phyloP scores from a whole-genome alignment of 2,113 vertebrate species.

The Brienomyrus longianalis region DNA sequence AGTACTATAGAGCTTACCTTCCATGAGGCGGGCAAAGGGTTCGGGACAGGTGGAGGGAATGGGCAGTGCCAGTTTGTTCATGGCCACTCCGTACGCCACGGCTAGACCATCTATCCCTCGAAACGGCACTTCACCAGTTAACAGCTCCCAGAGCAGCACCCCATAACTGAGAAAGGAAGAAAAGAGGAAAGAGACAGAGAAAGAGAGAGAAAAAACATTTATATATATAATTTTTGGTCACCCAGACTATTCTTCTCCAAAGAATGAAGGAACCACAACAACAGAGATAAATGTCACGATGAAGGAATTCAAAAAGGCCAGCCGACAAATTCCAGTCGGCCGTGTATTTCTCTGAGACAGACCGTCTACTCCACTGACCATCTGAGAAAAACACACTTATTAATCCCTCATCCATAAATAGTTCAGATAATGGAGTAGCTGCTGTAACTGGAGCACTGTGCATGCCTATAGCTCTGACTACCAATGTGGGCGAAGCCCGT shows the following conservation, averaged over 20 bases:
- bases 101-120: slow-evolving; percentile 89
- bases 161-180: slow-evolving; percentile 64
- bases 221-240: no score
- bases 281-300: neutral
- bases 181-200: neutral
- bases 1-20: slow-evolving; percentile 63
- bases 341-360: neutral
- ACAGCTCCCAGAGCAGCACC: slow-evolving; percentile 87
- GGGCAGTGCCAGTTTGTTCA: slow-evolving; percentile 95
- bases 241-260: neutral
- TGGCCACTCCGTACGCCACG: slow-evolving; percentile 90
- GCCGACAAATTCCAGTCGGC: neutral
- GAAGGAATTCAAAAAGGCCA: neutral
- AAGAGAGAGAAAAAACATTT: neutral
- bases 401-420: neutral
- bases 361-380: neutral
- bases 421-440: neutral
- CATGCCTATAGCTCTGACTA: neutral
- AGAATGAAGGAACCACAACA: neutral
- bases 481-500: slow-evolving; percentile 11
- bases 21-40: slow-evolving; percentile 89
- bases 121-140: slow-evolving; percentile 92
- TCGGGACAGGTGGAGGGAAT: slow-evolving; percentile 93
- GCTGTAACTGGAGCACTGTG: neutral
- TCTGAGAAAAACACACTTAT: slow-evolving; percentile 1